Base-by-base conservation (phyloP, 2,888 invertebrate genomes). In the Torymus tubicola region DNA sequence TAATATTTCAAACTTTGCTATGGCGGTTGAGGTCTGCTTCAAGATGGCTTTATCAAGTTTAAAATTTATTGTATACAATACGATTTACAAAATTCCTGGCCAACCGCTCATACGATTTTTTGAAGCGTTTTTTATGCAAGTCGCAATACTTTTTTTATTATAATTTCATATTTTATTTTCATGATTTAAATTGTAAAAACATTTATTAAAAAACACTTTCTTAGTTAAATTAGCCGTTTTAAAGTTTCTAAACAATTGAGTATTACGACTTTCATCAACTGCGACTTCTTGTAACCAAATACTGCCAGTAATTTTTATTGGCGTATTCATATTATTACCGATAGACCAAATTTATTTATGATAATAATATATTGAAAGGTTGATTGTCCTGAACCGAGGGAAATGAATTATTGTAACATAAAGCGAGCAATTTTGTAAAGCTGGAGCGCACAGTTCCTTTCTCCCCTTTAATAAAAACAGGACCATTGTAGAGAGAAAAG, bases 291-390 rank as follows among this genome's bases (percentile, higher is more conserved):
- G 76, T 83, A 82, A 90, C 89, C 89, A 90, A 90, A 90, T 90
- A 90, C 90, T 89, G 90, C 89, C 90, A 89, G 88, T 87, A 77
- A 86, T 87, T 86, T 86, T 83, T 87, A 88, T 87, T 86, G 90
- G 89, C 89, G 89, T 90, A 90, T 90, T 89, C 87, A 88, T 87
- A 88, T 89, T 89, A 90, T 89, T 90, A 90, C 88, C 90, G 88
- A 90, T 90, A 90, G 89, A 90, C 90, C 90, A 90, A 90, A 90
- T 90, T 90, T 90, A 90, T 90, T 90, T 90, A 90, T 90, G 89
- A 90, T 90, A 89, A 90, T 90, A 90, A 89, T 90, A 90, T 90
- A 90, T 90, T 89, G 87, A 81, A 89, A 86, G 88, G 87, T 89
- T 87, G 87, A 86, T 87, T 88, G 86, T 90, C 88, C 87, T 87